A percentile compares a stretch with the other conserved stretches of the same genome.
phyloP scores from a whole-genome alignment of 2,888 invertebrate genomes.

The Furcula furcula region DNA sequence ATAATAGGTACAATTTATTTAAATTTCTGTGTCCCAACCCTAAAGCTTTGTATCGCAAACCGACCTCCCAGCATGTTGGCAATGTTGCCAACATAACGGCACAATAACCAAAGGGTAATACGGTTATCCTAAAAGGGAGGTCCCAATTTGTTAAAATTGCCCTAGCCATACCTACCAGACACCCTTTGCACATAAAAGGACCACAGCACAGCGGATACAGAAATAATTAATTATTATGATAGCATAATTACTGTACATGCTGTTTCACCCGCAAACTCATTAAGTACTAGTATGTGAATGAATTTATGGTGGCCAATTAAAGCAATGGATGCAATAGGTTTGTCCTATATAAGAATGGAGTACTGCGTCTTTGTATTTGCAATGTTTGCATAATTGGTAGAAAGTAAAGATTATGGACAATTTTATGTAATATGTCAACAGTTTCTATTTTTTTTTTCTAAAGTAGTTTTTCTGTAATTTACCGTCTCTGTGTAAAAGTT shows the following conservation, averaged over 20 bases:
- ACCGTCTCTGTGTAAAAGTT: too few species aligned
- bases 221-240: slow-evolving; percentile 28
- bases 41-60: slow-evolving; percentile 6
- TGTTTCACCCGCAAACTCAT: slow-evolving; percentile 12
- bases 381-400: neutral
- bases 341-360: neutral
- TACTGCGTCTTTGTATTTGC: neutral
- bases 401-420: too few species aligned
- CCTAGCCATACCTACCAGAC: slow-evolving; percentile 38
- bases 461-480: too few species aligned
- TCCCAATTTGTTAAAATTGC: slow-evolving; percentile 53
- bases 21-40: too few species aligned
- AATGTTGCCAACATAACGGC: slow-evolving; percentile 47
- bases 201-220: slow-evolving; percentile 29
- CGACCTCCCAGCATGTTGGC: slow-evolving; percentile 39
- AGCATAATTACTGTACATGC: slow-evolving; percentile 20
- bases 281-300: slow-evolving; percentile 15
- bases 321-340: neutral
- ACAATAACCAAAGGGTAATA: slow-evolving; percentile 40
- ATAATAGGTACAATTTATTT: too few species aligned
- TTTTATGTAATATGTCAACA: too few species aligned
- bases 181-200: slow-evolving; percentile 34
- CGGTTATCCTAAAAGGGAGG: slow-evolving; percentile 50
- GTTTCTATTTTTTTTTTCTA: too few species aligned
- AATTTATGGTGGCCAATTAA: slow-evolving; percentile 7